Percentiles rank a stretch among this genome's conserved stretches.
phyloP scores from a whole-genome alignment of 2,888 invertebrate species.

The Ormyrus rosae region DNA sequence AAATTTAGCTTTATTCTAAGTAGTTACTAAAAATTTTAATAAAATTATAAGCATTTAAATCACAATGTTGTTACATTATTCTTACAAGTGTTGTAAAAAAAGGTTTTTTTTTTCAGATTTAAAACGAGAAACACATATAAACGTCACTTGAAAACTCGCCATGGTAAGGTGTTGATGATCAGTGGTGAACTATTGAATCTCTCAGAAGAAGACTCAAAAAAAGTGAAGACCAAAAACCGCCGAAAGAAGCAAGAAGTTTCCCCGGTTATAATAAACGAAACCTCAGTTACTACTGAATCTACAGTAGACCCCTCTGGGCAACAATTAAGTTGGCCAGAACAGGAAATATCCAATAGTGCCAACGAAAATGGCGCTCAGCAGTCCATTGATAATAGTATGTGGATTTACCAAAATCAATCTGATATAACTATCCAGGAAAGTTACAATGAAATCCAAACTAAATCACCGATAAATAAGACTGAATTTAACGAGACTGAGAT shows the following conservation, averaged over 20 bases:
- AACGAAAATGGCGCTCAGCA: constrained; percentile 54
- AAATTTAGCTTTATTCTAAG: no score
- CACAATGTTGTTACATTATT: background rate
- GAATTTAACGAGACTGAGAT: constrained; percentile 70
- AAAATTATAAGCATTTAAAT: no score
- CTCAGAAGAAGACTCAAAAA: constrained; percentile 76
- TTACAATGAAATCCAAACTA: constrained; percentile 58
- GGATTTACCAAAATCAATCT: constrained; percentile 51
- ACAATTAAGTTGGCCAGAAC: constrained; percentile 50
- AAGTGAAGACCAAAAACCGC: constrained; percentile 72
- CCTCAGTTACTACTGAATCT: constrained; percentile 55
- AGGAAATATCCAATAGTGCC: constrained; percentile 52
- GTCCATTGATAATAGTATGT: constrained; percentile 55
- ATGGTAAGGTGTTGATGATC: constrained; percentile 78
- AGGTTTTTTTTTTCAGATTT: constrained; percentile 71
- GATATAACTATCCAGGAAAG: constrained; percentile 37
- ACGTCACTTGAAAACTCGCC: constrained; percentile 79
- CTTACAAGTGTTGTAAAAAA: background rate
- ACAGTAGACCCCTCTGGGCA: constrained; percentile 25
- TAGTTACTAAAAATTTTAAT: no score
- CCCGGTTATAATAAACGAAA: constrained; percentile 30
- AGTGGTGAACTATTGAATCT: constrained; percentile 76
- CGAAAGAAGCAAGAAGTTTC: constrained; percentile 63
- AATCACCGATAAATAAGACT: constrained; percentile 69
- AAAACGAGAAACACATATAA: constrained; percentile 81